Percentiles rank a stretch among this genome's conserved stretches.
Conservation (phyloP, 2,797 vertebrate species). For the Capromys pilorides region DNA sequence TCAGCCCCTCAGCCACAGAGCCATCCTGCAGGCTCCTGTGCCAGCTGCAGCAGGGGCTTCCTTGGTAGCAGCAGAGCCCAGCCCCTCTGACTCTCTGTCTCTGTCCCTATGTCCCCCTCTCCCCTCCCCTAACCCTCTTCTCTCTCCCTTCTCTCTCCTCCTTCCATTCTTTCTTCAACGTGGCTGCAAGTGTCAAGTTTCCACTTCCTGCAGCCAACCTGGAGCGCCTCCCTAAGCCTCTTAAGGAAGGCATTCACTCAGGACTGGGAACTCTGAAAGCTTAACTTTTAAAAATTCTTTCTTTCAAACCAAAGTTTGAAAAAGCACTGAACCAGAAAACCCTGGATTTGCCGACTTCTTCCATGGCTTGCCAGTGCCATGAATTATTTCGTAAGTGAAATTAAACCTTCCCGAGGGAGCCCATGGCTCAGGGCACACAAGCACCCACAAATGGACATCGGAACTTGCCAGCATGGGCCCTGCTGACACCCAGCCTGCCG, state of each 20-base stretch:
- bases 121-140: neutral
- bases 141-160: too few relatives aligned
- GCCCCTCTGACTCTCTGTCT: neutral
- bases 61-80: neutral
- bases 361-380: neutral
- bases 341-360: neutral
- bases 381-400: constrained; percentile 1
- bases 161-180: neutral
- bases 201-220: neutral
- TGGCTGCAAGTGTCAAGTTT: neutral
- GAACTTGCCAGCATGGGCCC: neutral
- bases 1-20: neutral
- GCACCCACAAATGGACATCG: neutral
- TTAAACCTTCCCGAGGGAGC: neutral
- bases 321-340: neutral
- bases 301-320: neutral
- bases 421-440: neutral
- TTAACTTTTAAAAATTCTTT: neutral
- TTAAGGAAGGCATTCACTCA: neutral
- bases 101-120: too few relatives aligned
- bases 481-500: neutral
- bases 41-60: neutral
- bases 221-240: neutral
- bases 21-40: neutral
- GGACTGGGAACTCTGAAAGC: neutral